A percentile compares a stretch with the other conserved stretches of the same genome.
Evolutionary conservation across 2,797 vertebrate species (phyloP).

Genomic region (Oreonectes daqikongensis): DNA sequence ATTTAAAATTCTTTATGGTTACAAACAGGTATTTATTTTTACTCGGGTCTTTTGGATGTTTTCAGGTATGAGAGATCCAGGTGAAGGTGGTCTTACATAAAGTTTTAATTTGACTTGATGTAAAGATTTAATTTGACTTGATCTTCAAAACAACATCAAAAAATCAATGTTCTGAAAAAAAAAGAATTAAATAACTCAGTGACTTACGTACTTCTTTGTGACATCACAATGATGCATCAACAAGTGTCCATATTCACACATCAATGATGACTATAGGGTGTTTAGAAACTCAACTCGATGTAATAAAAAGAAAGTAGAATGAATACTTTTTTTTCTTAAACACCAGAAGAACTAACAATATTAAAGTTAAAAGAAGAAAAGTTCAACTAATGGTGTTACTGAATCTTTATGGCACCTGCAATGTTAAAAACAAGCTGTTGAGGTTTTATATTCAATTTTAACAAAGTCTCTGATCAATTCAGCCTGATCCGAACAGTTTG

Average conservation of each 20-base stretch:
- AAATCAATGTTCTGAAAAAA: background rate
- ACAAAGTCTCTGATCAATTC: background rate
- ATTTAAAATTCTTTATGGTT: conserved; percentile 36
- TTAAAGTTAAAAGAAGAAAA: background rate
- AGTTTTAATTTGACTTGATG: too few relatives aligned
- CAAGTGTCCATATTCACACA: background rate
- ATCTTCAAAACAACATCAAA: background rate
- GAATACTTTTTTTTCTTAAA: background rate
- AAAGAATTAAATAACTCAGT: background rate
- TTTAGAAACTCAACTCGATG: background rate
- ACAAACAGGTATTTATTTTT: conserved; percentile 2
- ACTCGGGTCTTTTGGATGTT: background rate
- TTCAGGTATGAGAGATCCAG: background rate
- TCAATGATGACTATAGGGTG: background rate
- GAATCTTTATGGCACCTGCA: background rate
- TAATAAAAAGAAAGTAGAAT: background rate
- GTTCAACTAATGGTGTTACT: background rate
- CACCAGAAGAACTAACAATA: background rate
- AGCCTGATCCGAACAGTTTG: background rate
- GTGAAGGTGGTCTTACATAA: background rate
- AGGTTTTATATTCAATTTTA: background rate
- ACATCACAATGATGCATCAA: background rate
- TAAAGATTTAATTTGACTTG: too few relatives aligned
- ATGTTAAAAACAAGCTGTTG: background rate
- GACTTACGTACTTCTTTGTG: background rate